A percentile compares a stretch with the other conserved stretches of the same genome.
These are phyloP conservation scores for Albula glossodonta DNA, from an alignment of 2,113 vertebrate genomes.

Conservation along the genomic window DNA sequence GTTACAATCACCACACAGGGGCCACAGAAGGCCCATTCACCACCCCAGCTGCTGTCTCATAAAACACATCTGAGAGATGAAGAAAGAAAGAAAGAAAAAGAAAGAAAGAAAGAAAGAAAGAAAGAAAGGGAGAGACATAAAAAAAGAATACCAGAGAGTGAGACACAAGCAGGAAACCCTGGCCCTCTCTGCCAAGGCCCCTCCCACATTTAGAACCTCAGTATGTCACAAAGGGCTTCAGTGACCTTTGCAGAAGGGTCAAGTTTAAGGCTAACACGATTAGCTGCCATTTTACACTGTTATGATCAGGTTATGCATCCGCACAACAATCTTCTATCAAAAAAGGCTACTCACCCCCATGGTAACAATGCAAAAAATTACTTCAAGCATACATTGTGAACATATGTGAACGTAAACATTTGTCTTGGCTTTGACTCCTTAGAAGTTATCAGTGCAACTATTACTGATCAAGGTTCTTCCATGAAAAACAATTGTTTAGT, in stretches of 20 bases:
- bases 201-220: neutral
- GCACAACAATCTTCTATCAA: neutral
- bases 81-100: slow-evolving; percentile 30
- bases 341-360: neutral
- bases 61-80: slow-evolving; percentile 42
- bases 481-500: too few relatives aligned
- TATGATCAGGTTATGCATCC: neutral
- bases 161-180: slow-evolving; percentile 28
- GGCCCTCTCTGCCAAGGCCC: neutral
- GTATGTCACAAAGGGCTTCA: slow-evolving; percentile 38
- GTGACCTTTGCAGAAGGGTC: slow-evolving; percentile 38
- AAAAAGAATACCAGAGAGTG: slow-evolving; percentile 27
- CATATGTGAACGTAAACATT: too few relatives aligned
- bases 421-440: too few relatives aligned
- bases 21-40: slow-evolving; percentile 48
- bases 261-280: slow-evolving; percentile 53
- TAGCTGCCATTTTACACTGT: slow-evolving; percentile 34
- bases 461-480: too few relatives aligned
- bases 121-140: slow-evolving; percentile 49
- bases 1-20: slow-evolving; percentile 36
- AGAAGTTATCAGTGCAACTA: too few relatives aligned
- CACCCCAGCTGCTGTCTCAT: slow-evolving; percentile 56
- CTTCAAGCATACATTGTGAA: neutral
- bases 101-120: neutral
- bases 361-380: neutral